Percentiles rank a stretch among this genome's conserved stretches.
These are phyloP conservation scores for Hiodon alosoides DNA, from an alignment of 2,113 vertebrate species.

Conservation along the genomic window DNA sequence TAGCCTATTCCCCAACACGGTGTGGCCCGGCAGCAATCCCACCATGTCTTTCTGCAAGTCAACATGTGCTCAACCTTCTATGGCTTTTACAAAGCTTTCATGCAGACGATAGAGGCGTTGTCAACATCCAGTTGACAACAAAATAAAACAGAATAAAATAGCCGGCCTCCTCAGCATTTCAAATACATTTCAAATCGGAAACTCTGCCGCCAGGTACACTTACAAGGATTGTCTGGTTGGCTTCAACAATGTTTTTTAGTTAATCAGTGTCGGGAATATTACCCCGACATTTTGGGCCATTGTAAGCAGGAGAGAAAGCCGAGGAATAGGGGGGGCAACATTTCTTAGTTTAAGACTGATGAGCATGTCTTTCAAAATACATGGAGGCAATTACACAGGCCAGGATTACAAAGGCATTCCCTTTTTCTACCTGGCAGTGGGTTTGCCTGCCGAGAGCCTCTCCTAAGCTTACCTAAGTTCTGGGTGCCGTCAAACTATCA, in stretches of 20 bases:
- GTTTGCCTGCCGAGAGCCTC: neutral
- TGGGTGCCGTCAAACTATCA: constrained; percentile 3
- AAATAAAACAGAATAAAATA: neutral
- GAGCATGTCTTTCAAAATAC: constrained; percentile 18
- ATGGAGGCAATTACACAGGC: constrained; percentile 15
- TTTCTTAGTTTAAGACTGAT: constrained; percentile 13
- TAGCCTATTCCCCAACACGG: neutral
- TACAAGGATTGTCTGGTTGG: neutral
- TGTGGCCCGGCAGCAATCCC: neutral
- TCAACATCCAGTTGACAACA: neutral
- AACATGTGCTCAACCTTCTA: neutral
- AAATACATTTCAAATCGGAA: neutral
- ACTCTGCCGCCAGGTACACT: neutral
- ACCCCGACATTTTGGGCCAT: neutral
- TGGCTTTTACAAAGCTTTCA: neutral
- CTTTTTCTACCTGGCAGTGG: neutral
- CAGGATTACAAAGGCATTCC: constrained; percentile 6
- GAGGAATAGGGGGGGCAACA: neutral
- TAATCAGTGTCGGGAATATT: constrained; percentile 1
- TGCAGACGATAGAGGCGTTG: neutral
- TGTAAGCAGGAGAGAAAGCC: neutral
- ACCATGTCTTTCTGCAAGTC: neutral
- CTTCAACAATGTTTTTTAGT: neutral
- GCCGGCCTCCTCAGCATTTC: neutral
- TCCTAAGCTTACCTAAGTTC: neutral